phyloP scores from a whole-genome alignment of 2,113 vertebrate genomes.

The Arvicanthis niloticus region DNA sequence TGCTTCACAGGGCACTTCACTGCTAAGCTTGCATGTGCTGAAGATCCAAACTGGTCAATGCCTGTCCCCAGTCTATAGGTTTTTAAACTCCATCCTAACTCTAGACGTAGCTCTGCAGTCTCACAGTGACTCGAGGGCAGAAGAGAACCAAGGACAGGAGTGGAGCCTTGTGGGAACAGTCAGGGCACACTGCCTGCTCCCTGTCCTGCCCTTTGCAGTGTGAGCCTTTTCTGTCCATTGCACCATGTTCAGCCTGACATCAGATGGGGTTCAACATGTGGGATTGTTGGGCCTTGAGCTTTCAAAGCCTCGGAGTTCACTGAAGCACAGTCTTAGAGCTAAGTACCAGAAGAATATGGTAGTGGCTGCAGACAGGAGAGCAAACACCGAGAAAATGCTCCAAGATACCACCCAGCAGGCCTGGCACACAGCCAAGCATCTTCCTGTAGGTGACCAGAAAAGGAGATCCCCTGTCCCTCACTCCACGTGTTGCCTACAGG shows the following conservation, averaged over 20 bases:
- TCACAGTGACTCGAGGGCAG: too few species aligned
- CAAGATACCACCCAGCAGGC: background rate
- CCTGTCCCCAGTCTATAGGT: accelerated
- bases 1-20: accelerated
- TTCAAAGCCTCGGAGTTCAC: background rate
- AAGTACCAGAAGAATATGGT: background rate
- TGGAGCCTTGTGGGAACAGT: accelerated
- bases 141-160: accelerated
- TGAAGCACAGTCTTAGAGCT: too few species aligned
- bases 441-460: accelerated
- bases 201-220: accelerated
- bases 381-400: background rate
- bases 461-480: background rate
- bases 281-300: background rate
- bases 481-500: accelerated
- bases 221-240: accelerated
- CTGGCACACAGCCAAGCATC: background rate
- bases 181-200: accelerated
- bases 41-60: accelerated
- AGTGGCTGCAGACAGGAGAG: too few species aligned
- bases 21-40: accelerated
- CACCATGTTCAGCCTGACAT: background rate
- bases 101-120: accelerated
- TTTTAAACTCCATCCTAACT: too few species aligned
- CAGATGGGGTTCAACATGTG: accelerated